These are phyloP conservation scores for Erannis defoliaria DNA, from an alignment of 2,888 invertebrate genomes.

Conservation along the genomic window DNA sequence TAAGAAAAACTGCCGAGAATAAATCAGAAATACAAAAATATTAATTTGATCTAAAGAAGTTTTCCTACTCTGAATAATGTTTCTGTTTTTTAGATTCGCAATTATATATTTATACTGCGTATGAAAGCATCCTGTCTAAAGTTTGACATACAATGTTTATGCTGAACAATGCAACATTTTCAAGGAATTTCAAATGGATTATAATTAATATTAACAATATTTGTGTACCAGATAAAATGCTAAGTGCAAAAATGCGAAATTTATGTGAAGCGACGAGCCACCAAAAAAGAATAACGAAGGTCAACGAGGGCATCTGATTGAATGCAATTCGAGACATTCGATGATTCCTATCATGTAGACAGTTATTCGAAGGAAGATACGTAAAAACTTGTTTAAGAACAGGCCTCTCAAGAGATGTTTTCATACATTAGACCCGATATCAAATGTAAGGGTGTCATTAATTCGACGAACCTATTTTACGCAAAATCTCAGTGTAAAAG, in stretches of 20 bases:
- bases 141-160: no score
- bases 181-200: slow-evolving; percentile 1
- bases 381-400: neutral
- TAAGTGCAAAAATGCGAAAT: no score
- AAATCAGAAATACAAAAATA: no score
- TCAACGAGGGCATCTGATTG: slow-evolving; percentile 10
- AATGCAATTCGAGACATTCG: neutral
- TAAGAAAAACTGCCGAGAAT: no score
- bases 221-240: slow-evolving; percentile 5
- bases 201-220: slow-evolving; percentile 12
- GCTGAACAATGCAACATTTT: no score
- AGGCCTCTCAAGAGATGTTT: neutral
- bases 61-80: no score
- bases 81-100: no score
- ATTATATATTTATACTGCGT: no score
- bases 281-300: slow-evolving; percentile 5
- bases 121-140: no score
- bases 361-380: neutral
- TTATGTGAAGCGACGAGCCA: slow-evolving; percentile 2
- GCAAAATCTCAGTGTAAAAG: neutral
- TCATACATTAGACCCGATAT: neutral
- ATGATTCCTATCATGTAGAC: neutral
- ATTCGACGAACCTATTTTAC: neutral
- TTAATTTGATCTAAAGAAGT: no score
- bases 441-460: neutral